These are phyloP conservation scores for Tachyglossus aculeatus DNA, from an alignment of 2,797 vertebrate species.

Conservation along the genomic window DNA sequence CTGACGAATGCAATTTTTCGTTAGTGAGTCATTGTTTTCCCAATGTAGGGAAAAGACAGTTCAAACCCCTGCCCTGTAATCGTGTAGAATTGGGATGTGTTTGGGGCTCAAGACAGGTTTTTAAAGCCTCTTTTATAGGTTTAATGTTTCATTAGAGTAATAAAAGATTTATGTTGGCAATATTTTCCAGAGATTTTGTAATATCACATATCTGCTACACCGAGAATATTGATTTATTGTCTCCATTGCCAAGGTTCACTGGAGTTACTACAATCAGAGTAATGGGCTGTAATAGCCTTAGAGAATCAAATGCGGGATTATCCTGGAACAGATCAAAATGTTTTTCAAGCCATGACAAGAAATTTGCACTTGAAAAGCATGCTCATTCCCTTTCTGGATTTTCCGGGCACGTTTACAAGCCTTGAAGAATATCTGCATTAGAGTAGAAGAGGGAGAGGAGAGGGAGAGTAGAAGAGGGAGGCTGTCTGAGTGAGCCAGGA, in stretches of 20 bases:
- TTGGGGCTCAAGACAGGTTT: conserved; percentile 20
- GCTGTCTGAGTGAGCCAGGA: background rate
- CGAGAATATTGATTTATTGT: background rate
- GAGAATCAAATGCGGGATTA: background rate
- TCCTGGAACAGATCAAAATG: conserved; percentile 6
- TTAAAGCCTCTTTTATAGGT: conserved; percentile 24
- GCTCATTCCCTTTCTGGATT: background rate
- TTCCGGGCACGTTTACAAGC: background rate
- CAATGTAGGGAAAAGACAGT: background rate
- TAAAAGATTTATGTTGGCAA: conserved; percentile 37
- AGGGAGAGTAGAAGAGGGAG: background rate
- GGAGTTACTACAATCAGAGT: background rate
- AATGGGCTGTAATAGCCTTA: background rate
- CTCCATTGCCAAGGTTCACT: conserved; percentile 2
- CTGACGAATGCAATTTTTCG: background rate
- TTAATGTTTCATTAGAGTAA: conserved; percentile 22
- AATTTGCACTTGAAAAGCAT: background rate
- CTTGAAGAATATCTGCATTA: background rate
- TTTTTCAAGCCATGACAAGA: background rate
- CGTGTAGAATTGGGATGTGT: background rate
- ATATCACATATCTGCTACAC: conserved; percentile 3
- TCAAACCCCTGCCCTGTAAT: background rate
- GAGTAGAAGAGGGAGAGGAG: background rate
- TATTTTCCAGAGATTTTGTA: conserved; percentile 10
- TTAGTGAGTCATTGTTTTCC: background rate